Evolutionary conservation across 2,888 invertebrate species (phyloP).

Genomic region (Leucoptera coffeella): DNA sequence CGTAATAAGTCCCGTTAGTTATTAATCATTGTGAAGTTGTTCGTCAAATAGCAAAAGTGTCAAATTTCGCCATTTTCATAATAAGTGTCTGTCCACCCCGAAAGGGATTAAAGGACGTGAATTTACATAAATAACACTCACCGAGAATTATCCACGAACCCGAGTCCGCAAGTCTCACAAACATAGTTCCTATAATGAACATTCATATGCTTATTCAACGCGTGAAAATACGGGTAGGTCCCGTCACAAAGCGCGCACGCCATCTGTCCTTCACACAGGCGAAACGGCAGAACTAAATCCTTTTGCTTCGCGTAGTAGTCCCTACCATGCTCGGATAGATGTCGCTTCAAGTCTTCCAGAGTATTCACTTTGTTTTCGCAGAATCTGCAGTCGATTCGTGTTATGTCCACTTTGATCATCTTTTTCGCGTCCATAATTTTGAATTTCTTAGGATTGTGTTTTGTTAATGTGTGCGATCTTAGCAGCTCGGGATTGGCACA

Average conservation of each 20-base stretch:
- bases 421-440: conserved; percentile 29
- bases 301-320: conserved; percentile 24
- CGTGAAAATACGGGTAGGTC: background rate
- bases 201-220: conserved; percentile 33
- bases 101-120: too few relatives aligned
- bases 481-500: conserved; percentile 17
- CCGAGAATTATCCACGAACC: too few relatives aligned
- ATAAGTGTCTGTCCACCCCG: too few relatives aligned
- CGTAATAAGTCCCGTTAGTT: too few relatives aligned
- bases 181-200: conserved; percentile 30
- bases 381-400: conserved; percentile 27
- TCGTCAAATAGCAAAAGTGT: too few relatives aligned
- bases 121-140: too few relatives aligned
- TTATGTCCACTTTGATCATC: conserved; percentile 35
- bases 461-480: conserved; percentile 14
- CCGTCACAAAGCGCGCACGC: conserved; percentile 25
- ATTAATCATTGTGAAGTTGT: too few relatives aligned
- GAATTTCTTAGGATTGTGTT: conserved; percentile 25
- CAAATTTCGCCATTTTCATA: too few relatives aligned
- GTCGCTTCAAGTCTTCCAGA: conserved; percentile 23
- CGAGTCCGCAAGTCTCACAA: conserved; percentile 28
- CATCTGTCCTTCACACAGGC: conserved; percentile 19
- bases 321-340: conserved; percentile 22
- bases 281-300: conserved; percentile 26
- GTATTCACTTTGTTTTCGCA: conserved; percentile 17